phyloP scores from a whole-genome alignment of 2,797 vertebrate genomes.

The Pipistrellus kuhlii region DNA sequence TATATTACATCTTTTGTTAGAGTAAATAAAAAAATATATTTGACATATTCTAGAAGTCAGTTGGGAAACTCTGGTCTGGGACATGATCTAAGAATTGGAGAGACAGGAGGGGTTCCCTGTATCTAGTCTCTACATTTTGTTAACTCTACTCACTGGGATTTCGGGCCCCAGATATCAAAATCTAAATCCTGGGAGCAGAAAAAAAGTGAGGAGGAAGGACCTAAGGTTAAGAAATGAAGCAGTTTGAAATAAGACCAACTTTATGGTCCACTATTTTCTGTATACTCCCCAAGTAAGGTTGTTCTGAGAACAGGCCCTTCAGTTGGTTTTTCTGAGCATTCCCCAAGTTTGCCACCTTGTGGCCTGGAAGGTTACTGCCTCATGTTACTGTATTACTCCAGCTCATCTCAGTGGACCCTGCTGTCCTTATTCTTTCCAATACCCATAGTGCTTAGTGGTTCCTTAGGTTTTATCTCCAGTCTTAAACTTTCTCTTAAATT shows the following conservation, averaged over 20 bases:
- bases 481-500: constrained; percentile 50
- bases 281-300: accelerated
- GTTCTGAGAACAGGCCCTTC: background rate
- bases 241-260: background rate
- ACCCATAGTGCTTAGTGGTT: background rate
- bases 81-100: background rate
- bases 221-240: background rate
- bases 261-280: background rate
- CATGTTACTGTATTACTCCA: background rate
- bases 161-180: background rate
- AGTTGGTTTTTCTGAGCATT: background rate
- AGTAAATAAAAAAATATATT: constrained; percentile 36
- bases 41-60: background rate
- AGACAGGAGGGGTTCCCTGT: background rate
- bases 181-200: background rate
- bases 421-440: background rate
- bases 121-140: background rate
- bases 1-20: background rate
- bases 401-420: background rate
- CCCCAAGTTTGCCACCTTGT: constrained; percentile 36
- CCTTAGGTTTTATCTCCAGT: background rate
- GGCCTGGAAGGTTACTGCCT: background rate
- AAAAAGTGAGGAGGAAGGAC: background rate
- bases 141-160: background rate
- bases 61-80: background rate